Percentiles rank a stretch among this genome's conserved stretches.
Conservation (phyloP, 1,140 invertebrate species). For the Heliconius eleuchia region DNA sequence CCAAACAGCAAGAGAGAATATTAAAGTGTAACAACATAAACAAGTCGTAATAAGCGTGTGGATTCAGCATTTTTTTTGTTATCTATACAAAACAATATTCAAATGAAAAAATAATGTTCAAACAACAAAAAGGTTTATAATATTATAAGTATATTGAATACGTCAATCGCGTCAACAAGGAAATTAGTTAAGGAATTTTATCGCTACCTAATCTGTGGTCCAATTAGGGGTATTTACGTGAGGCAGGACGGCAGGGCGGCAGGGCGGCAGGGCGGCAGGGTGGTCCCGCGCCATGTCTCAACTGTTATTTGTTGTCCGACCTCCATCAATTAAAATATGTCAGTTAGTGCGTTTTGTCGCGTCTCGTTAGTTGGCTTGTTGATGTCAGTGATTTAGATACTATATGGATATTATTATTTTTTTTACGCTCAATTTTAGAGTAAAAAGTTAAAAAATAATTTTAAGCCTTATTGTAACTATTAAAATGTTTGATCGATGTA, state of each 20-base stretch:
- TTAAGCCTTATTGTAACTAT: too few relatives aligned
- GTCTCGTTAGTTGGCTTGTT: slow-evolving; percentile 25
- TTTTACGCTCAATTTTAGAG: too few relatives aligned
- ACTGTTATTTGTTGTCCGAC: slow-evolving; percentile 38
- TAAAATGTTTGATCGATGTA: too few relatives aligned
- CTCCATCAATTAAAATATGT: slow-evolving; percentile 63
- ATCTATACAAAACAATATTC: too few relatives aligned
- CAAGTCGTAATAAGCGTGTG: too few relatives aligned
- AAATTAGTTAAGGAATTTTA: slow-evolving; percentile 46
- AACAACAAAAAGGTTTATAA: neutral
- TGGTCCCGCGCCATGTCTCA: slow-evolving; percentile 48
- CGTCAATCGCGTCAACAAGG: slow-evolving; percentile 40
- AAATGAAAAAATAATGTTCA: too few relatives aligned
- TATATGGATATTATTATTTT: too few relatives aligned
- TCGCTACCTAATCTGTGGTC: slow-evolving; percentile 55
- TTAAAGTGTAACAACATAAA: too few relatives aligned
- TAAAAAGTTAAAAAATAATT: too few relatives aligned
- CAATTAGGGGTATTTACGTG: slow-evolving; percentile 62
- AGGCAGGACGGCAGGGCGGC: slow-evolving; percentile 49
- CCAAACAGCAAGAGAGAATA: too few relatives aligned
- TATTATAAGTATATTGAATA: slow-evolving; percentile 22
- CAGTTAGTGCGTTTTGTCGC: slow-evolving; percentile 55
- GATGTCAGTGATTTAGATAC: slow-evolving; percentile 39
- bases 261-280: slow-evolving; percentile 46
- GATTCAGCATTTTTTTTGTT: too few relatives aligned